Evolutionary conservation across 2,888 invertebrate genomes (phyloP).

Genomic region (Cynaeus angustus): DNA sequence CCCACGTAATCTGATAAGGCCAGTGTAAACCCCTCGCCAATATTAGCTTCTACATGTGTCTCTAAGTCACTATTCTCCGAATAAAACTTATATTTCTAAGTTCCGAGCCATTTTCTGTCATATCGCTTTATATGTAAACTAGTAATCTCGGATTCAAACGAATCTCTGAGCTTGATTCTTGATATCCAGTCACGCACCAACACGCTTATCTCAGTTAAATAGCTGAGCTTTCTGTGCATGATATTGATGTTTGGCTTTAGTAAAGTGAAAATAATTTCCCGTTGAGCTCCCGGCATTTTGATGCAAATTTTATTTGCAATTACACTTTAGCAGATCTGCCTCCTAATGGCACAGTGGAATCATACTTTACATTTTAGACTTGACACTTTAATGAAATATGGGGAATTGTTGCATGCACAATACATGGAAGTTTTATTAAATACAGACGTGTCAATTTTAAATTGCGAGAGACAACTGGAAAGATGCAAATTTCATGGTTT

Average conservation of each 20-base stretch:
- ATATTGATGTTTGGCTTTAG: slow-evolving; percentile 46
- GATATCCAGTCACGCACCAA: slow-evolving; percentile 50
- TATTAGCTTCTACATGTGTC: slow-evolving; percentile 38
- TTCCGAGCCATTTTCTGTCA: slow-evolving; percentile 23
- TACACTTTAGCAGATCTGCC: slow-evolving; percentile 23
- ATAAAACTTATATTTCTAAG: slow-evolving; percentile 18
- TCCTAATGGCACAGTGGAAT: slow-evolving; percentile 7
- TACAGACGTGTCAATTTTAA: no score
- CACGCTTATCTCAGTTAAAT: slow-evolving; percentile 47
- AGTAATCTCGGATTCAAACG: slow-evolving; percentile 34
- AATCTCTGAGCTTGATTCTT: slow-evolving; percentile 42
- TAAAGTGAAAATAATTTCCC: slow-evolving; percentile 48
- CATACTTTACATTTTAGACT: neutral
- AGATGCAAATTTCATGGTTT: no score
- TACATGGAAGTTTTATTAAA: no score
- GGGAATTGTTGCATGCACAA: no score
- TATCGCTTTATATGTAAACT: slow-evolving; percentile 36
- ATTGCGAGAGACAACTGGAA: no score
- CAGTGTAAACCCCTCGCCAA: slow-evolving; percentile 50
- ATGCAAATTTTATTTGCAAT: slow-evolving; percentile 40
- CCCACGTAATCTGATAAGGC: slow-evolving; percentile 64
- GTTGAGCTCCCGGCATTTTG: slow-evolving; percentile 30
- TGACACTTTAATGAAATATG: slow-evolving; percentile 6
- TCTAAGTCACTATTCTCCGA: neutral
- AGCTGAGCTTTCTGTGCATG: slow-evolving; percentile 38